These are phyloP conservation scores for Plebejus anna DNA, from an alignment of 2,888 invertebrate species.

Conservation along the genomic window DNA sequence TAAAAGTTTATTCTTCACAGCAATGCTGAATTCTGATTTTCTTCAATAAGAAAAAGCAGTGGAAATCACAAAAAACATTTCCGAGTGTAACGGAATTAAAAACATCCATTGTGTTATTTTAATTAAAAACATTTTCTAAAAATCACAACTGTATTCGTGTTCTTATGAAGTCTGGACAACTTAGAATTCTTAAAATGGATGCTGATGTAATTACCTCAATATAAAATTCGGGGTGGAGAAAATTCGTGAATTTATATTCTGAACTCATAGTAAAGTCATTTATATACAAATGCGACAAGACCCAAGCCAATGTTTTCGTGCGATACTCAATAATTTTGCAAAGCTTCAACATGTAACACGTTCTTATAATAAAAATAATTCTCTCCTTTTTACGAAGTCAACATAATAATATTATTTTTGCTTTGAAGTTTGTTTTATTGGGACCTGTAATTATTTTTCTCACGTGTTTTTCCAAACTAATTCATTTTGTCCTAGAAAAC, in stretches of 20 bases:
- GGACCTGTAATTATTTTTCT: neutral
- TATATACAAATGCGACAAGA: conserved; percentile 74
- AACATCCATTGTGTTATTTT: conserved; percentile 11
- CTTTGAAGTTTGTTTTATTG: neutral
- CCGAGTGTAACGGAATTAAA: neutral
- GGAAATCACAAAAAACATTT: conserved; percentile 5
- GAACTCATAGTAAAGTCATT: conserved; percentile 69
- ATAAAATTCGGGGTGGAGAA: conserved; percentile 56
- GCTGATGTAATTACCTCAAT: conserved; percentile 44
- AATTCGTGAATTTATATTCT: conserved; percentile 71
- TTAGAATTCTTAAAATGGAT: conserved; percentile 27
- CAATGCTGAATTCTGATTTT: neutral
- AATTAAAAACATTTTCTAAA: conserved; percentile 20
- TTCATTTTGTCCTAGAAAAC: neutral
- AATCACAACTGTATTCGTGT: conserved; percentile 11
- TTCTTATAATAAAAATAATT: conserved; percentile 16
- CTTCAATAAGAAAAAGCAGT: neutral
- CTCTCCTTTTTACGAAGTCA: neutral
- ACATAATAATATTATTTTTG: neutral
- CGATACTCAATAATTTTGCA: conserved; percentile 57
- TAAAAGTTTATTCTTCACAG: neutral
- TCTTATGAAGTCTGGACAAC: conserved; percentile 7
- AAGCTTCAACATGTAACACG: conserved; percentile 15
- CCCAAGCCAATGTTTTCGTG: conserved; percentile 64
- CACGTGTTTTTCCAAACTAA: neutral